Conservation (phyloP, 2,888 invertebrate species). For the Ethmia dodecea region DNA sequence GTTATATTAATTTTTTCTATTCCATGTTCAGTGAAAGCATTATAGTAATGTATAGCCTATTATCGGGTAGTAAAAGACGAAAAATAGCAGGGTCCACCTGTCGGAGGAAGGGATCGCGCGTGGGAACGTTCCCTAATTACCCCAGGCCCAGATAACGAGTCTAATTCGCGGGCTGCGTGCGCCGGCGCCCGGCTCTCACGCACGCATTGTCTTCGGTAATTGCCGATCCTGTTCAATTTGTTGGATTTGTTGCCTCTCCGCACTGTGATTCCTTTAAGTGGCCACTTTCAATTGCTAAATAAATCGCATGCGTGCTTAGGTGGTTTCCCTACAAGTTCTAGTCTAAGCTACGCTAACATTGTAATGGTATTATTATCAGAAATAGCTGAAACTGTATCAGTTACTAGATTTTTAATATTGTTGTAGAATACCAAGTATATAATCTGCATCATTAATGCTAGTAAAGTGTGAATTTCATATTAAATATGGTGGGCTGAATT, state of each 20-base stretch:
- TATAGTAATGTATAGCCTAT: too few relatives aligned
- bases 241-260: conserved; percentile 64
- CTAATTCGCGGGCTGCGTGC: conserved; percentile 75
- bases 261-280: conserved; percentile 75
- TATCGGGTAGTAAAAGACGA: conserved; percentile 1
- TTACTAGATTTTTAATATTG: too few relatives aligned
- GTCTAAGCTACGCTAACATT: background rate
- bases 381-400: too few relatives aligned
- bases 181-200: conserved; percentile 66
- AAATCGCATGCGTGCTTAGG: conserved; percentile 54
- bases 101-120: conserved; percentile 32
- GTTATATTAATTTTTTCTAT: too few relatives aligned
- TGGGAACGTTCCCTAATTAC: conserved; percentile 72
- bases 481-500: too few relatives aligned
- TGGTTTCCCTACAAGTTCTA: conserved; percentile 15
- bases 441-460: too few relatives aligned
- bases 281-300: conserved; percentile 71
- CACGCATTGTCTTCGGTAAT: conserved; percentile 77
- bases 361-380: too few relatives aligned
- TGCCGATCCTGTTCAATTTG: conserved; percentile 76
- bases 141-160: conserved; percentile 64
- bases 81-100: conserved; percentile 33
- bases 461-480: too few relatives aligned
- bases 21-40: too few relatives aligned
- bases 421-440: too few relatives aligned